Base-by-base conservation (phyloP, 2,888 invertebrate species). In the Plebejus melissa region DNA sequence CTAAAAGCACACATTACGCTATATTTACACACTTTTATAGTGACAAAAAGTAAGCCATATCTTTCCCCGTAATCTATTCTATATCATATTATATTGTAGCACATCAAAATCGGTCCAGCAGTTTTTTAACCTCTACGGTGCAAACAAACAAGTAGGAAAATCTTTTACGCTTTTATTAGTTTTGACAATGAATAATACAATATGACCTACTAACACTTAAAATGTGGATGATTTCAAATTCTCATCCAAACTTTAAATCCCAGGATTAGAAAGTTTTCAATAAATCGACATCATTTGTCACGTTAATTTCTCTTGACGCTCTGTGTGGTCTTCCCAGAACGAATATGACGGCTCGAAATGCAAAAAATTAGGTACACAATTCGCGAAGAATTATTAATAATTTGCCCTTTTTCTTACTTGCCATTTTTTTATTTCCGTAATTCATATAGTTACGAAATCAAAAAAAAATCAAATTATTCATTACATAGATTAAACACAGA, bases 251-350 rank as follows among this genome's bases (percentile, higher is more conserved):
- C 9, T 5, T 9, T 28, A 36, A 38, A 46, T 71, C 46, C 71
- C 41, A 13, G 41, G 46, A 50, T 46, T 50, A 72, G 72, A 72
- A 72, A 72, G 72, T 72, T 16, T 50, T 54, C 32, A 72, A 70
- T 28, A 70, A 70, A 72, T 72, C 28, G 50, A 32, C 9, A 50
- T 72, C 32, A 72, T 72, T 72, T 50, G 16, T 72, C 72, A 54
- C 28, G 72, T 54, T 72, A 54, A 46, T 71, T 22, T 71, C 71
- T 50, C 54, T 54, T 54, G 32, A 32, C 13, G 32, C 22, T 60
- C 11, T 65, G 65, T 65, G 32, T 72, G 46, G n/a, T 71, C 41
- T 70, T 46, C 41, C 46, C 22, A 70, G 46, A 70, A 65, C 11
- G n/a, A 58, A 22, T 7, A 32, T 13, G 32, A 65, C 32, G 11